Evolutionary conservation across 1,140 invertebrate species (phyloP).

Genomic region (Marisa cornuarietis): DNA sequence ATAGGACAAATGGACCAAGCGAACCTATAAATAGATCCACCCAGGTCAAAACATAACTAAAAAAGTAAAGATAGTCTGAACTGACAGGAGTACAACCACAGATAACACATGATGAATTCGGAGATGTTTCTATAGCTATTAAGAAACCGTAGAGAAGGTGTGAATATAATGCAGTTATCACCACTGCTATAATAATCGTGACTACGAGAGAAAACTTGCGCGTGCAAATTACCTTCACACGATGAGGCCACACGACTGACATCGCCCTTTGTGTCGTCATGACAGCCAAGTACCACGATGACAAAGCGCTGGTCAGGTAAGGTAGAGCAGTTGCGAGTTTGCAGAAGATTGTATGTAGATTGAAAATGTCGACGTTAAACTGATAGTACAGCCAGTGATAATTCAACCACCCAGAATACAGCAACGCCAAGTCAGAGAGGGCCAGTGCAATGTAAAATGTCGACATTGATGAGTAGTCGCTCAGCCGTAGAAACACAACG

Average conservation of each 20-base stretch:
- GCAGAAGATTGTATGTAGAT: slow-evolving; percentile 29
- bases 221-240: slow-evolving; percentile 13
- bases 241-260: slow-evolving; percentile 16
- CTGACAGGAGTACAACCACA: too few relatives aligned
- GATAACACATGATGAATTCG: too few relatives aligned
- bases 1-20: too few relatives aligned
- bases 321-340: slow-evolving; percentile 23
- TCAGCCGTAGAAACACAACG: neutral
- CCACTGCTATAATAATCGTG: neutral
- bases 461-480: too few relatives aligned
- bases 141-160: slow-evolving; percentile 27
- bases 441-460: too few relatives aligned
- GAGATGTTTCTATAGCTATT: too few relatives aligned
- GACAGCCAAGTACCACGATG: slow-evolving; percentile 34
- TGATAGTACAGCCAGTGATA: slow-evolving; percentile 28
- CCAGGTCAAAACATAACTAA: too few relatives aligned
- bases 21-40: too few relatives aligned
- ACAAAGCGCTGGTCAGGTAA: slow-evolving; percentile 25
- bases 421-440: slow-evolving; percentile 3
- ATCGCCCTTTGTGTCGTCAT: slow-evolving; percentile 30
- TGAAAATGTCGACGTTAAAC: slow-evolving; percentile 23
- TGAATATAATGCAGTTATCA: slow-evolving; percentile 17
- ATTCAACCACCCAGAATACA: slow-evolving; percentile 24
- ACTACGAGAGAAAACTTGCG: slow-evolving; percentile 3
- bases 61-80: too few relatives aligned